Base-by-base conservation (phyloP, 2,888 invertebrate genomes). In the Apodemia hepburni region DNA sequence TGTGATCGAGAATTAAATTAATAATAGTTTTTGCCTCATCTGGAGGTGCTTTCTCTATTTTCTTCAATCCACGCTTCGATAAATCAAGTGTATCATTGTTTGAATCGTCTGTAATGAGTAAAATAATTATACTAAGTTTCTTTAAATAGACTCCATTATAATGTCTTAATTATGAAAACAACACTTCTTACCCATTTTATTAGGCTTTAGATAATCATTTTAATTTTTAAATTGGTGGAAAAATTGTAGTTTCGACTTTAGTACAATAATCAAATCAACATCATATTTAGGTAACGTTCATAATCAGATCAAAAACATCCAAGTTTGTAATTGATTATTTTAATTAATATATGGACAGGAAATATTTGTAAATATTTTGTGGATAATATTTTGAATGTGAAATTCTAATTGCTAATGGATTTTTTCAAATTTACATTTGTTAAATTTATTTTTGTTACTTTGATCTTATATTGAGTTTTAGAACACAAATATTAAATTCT, bases 1-100 rank as follows among this genome's bases (percentile, higher is more conserved):
- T 98, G 78, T 97, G 96, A 80, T 98, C 97, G 61, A 97, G 92
- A 72, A 96, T 94, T 72, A 97, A 91, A 71, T 93, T 94, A 66
- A 94, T 94, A 75, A 95, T 92, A 68, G 92, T 92, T 77, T 94
- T 93, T 35, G 95, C 93, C 82, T 96, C 95, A 66, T 94, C 94
- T 62, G 92, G 87, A 68, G 94, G 93, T 76, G 95, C 95, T 87
- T 95, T 95, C 81, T 94, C 93, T 75, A 97, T 92, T 92, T 96
- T 97, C 82, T 96, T 97, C 72, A 97, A 88, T 78, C 95, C 95
- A 86, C 95, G 95, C 81, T 94, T 94, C 68, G 96, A 95, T 72
- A 97, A 92, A 89, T 97, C 96, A 76, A 97, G 88, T 61, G 93
- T 93, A 75, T 93, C 93, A 69, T 78, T 82, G 71, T 79, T 84